These are phyloP conservation scores for Pristionchus entomophagus DNA, from an alignment of 2,888 invertebrate species.

Conservation along the genomic window DNA sequence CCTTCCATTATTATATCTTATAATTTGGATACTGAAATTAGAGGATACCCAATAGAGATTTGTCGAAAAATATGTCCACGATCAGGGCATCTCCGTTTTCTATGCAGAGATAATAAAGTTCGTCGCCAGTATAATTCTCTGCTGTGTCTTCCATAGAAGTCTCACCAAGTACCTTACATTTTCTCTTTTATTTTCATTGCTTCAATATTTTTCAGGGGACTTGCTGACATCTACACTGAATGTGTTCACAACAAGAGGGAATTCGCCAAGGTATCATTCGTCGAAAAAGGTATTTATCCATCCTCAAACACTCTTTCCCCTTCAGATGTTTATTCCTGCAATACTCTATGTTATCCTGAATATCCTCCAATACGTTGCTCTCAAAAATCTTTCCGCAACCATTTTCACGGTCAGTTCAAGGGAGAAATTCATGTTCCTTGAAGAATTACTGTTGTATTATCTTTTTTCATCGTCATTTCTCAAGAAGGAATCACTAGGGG, in stretches of 20 bases:
- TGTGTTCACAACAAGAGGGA: conserved; percentile 39
- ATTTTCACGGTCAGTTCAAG: conserved; percentile 91
- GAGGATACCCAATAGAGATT: no score
- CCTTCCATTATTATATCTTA: no score
- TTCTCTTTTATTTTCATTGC: no score
- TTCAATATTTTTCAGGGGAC: not conserved
- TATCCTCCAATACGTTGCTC: conserved; percentile 86
- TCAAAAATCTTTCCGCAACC: conserved; percentile 97
- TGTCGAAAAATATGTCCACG: conserved; percentile 53
- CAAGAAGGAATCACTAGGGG: no score
- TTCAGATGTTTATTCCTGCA: conserved; percentile 89
- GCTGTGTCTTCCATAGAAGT: conserved; percentile 65
- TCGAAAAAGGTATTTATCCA: no score
- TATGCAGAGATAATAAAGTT: conserved; percentile 77
- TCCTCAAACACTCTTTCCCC: not conserved
- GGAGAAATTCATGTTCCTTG: no score
- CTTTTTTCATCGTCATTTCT: no score
- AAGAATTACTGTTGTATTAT: no score
- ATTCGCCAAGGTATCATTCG: conserved; percentile 39
- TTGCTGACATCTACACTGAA: conserved; percentile 13
- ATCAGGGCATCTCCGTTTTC: conserved; percentile 76
- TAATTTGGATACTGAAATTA: not conserved
- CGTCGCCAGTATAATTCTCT: conserved; percentile 72
- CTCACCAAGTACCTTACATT: conserved; percentile 56
- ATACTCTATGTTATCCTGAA: conserved; percentile 96